Evolutionary conservation across 2,888 invertebrate species (phyloP), one percentile per base, ranked within the genome.

Genomic region (Fragum sueziense): DNA sequence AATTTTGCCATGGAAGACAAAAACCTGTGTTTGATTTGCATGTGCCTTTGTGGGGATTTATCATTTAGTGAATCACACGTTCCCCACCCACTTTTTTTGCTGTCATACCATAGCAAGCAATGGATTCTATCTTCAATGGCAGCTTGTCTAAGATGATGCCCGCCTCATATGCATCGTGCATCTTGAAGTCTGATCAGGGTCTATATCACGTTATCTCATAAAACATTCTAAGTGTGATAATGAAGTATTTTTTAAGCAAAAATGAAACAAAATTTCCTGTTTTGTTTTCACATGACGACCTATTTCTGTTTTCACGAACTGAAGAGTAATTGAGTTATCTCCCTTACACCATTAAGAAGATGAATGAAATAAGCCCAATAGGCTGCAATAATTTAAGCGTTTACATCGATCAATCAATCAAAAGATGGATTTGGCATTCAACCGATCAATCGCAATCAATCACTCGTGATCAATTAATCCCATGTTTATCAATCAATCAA

Each of bases 111-210:
- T 96, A 98, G 69, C 97, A 97, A 82, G 97, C 96, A 87, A 98
- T 96, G 27, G 97, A 96, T 94, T 98, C 98, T 85, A 99, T 97
- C 93, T 97, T 97, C 70, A 97, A 95, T 4, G 96, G 96, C 84
- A 97, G 95, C 93, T 97, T 98, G 80, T 97, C 95, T 88, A 98
- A 95, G 85, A 97, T 95, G 54, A 96, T 95, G 82, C 96, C 89
- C n/a, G 93, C 95, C 92, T 96, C 96, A 91, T 97, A 98, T 0
- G 98, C 97, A 92, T 97, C 97, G 89, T 97, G 97, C 97, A 97
- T 97, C 27, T 47, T 47, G 47, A 20, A 47, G 2, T 67, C 27
- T 68, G 27, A 1, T 61, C 61, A 29, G 20, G n/a, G 33, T 61
- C 14, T 7, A 61, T 33, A n/a, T 61, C 31, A 25, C 9, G 47